Evolutionary conservation across 1,140 invertebrate species (phyloP), one percentile per base, ranked within the genome.

Genomic region (Cyclina sinensis): DNA sequence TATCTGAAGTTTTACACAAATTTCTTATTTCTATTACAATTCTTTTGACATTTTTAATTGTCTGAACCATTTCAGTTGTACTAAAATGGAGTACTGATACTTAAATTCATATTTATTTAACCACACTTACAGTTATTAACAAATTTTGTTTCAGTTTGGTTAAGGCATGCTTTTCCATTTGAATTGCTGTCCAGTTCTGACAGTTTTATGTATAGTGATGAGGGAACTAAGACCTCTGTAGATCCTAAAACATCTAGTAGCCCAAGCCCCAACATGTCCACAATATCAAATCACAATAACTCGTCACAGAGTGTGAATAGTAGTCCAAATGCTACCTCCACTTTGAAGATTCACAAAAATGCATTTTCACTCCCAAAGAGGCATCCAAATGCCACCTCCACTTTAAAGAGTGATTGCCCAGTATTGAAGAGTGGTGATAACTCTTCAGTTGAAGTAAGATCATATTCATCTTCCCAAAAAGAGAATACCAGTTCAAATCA

Each of bases 111-210:
- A 14, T 76, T 54, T 35, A 54, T 30, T 32, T 78, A 2, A 51
- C 48, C n/a, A 5, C 21, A 59, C 62, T 14, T 65, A 24, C 16
- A 65, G 16, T 65, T 3, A 4, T 1, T 30, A 4, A 30, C 30
- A 27, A 78, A 51, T 78, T 78, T 54, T 12, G 37, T 86, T 86
- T 62, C 84, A 86, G 84, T 78, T 21, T 86, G 84, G 84, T 46
- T 86, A 24, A 46, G 73, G 32, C 48, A 86, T 48, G 73, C 54
- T 62, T 86, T 86, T 11, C 84, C 84, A 27, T 86, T 86, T 78
- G 84, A 74, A 21, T 78, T 86, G 30, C 21, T 86, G 30, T 86
- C 84, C n/a, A 78, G 54, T 86, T 59, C 70, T 46, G 84, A 86
- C 37, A 78, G 73, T 78, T 86, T 78, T 43, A 32, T 78, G 27